Percentiles rank a stretch among this genome's conserved stretches.
Evolutionary conservation across 2,113 vertebrate genomes (phyloP).

Genomic region (Perognathus longimembris): DNA sequence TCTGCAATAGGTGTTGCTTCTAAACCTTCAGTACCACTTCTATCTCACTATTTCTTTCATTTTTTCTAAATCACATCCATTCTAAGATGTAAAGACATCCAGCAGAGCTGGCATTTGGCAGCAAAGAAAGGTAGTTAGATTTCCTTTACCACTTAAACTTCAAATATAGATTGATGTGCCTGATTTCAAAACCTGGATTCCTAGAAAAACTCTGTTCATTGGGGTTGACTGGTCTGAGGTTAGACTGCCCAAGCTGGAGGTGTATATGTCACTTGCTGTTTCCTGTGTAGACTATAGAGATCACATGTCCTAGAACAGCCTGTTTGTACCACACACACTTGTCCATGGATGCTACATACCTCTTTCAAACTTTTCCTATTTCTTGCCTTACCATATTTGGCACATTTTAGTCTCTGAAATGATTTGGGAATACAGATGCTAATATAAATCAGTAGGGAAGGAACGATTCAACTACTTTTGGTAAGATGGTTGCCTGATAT

Average conservation of each 20-base stretch:
- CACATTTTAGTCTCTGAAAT: conserved; percentile 35
- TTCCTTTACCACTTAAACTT: conserved; percentile 30
- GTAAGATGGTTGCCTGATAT: background rate
- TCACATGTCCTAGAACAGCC: background rate
- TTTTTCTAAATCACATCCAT: background rate
- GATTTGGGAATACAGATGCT: background rate
- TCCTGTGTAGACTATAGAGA: background rate
- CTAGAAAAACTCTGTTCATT: background rate
- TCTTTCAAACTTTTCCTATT: background rate
- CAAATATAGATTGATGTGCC: conserved; percentile 20
- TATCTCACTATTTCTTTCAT: conserved; percentile 16
- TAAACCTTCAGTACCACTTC: conserved; percentile 46
- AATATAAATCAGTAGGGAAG: background rate
- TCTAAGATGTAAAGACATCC: conserved; percentile 37
- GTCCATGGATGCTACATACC: background rate
- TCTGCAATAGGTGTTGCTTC: conserved; percentile 29
- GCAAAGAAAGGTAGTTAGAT: background rate
- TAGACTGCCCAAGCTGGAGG: background rate
- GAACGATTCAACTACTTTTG: conserved; percentile 14
- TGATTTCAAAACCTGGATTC: background rate
- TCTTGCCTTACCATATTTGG: conserved; percentile 30
- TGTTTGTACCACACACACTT: background rate
- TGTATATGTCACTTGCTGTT: background rate
- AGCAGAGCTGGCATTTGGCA: background rate
- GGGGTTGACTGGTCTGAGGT: background rate